A percentile compares a stretch with the other conserved stretches of the same genome.
Conservation (phyloP, 1,140 invertebrate species). For the Ditylenchus dipsaci region DNA sequence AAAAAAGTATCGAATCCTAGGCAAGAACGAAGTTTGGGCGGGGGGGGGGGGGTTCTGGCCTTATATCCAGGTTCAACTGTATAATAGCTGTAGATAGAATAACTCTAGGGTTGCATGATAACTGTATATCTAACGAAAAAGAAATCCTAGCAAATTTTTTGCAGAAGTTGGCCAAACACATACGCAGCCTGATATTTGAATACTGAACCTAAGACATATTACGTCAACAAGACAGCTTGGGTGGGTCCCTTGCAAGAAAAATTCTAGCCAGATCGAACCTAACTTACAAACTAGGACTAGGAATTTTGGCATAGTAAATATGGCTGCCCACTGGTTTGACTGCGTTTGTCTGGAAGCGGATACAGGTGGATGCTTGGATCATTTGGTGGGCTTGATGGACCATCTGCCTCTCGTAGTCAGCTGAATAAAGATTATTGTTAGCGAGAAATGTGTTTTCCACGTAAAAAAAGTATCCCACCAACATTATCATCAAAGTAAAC, state of each 20-base stretch:
- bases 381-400: constrained; percentile 32
- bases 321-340: constrained; percentile 31
- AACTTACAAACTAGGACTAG: constrained; percentile 46
- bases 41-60: too few relatives aligned
- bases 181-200: neutral
- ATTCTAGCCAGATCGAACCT: too few relatives aligned
- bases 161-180: neutral
- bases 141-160: neutral
- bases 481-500: constrained; percentile 39
- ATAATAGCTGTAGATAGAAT: too few relatives aligned
- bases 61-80: too few relatives aligned
- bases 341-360: constrained; percentile 35
- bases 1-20: too few relatives aligned
- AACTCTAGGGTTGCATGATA: too few relatives aligned
- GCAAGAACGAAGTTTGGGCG: too few relatives aligned
- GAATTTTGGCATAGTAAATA: constrained; percentile 47
- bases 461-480: too few relatives aligned
- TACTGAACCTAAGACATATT: too few relatives aligned
- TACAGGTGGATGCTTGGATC: constrained; percentile 38
- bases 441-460: too few relatives aligned
- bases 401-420: constrained; percentile 21
- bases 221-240: neutral
- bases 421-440: too few relatives aligned
- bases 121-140: neutral
- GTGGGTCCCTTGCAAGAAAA: neutral